phyloP scores from a whole-genome alignment of 2,888 invertebrate genomes.

The Aleiodes leptofemur region DNA sequence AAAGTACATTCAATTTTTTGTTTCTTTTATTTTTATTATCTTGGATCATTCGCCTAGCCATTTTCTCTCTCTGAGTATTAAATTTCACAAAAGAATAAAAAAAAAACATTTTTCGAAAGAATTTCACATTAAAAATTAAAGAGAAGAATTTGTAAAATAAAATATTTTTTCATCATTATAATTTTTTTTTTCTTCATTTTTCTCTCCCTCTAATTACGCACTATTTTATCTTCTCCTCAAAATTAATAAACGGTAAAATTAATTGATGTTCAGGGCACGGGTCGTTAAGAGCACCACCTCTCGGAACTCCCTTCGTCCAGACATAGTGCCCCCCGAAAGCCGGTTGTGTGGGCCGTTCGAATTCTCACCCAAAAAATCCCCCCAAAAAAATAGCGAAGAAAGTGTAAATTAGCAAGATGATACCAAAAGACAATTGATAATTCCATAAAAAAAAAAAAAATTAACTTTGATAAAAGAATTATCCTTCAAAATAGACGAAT shows the following conservation, averaged over 20 bases:
- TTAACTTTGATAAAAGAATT: too few species aligned
- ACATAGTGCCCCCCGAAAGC: conserved; percentile 80
- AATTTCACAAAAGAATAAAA: conserved; percentile 50
- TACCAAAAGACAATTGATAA: neutral
- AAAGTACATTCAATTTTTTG: conserved; percentile 54
- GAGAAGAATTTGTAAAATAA: too few species aligned
- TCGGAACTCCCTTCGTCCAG: conserved; percentile 76
- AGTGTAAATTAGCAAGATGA: neutral
- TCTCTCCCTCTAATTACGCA: conserved; percentile 34
- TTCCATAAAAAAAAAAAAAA: too few species aligned
- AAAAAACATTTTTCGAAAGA: too few species aligned
- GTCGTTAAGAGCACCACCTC: conserved; percentile 76
- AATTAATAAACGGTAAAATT: neutral
- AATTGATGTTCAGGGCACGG: conserved; percentile 56
- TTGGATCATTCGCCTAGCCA: neutral
- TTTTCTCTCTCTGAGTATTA: conserved; percentile 56
- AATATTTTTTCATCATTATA: too few species aligned
- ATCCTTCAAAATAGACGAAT: too few species aligned
- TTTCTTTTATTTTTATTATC: neutral
- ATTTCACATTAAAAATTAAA: too few species aligned
- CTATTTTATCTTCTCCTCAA: neutral
- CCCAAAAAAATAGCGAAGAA: neutral
- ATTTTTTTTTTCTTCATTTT: conserved; percentile 5
- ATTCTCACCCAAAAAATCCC: conserved; percentile 41
- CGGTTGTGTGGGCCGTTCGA: conserved; percentile 85